phyloP scores from a whole-genome alignment of 2,888 invertebrate genomes.

The Germaria angustata region DNA sequence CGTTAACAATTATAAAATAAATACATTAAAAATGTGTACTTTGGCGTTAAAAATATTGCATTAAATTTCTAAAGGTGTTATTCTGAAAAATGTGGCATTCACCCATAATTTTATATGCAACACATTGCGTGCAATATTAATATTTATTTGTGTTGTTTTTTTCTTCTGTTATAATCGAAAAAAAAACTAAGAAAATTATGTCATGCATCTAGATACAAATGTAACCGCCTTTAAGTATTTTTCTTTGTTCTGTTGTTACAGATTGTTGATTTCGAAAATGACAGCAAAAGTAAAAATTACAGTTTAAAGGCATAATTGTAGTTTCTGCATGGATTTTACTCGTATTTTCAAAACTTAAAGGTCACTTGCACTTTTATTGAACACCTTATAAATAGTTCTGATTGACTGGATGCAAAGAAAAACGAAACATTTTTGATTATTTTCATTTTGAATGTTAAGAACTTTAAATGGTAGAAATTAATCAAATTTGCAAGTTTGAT shows the following conservation, averaged over 20 bases:
- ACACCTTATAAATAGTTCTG: neutral
- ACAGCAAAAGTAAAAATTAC: constrained; percentile 62
- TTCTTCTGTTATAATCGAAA: neutral
- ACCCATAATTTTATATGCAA: neutral
- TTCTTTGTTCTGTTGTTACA: constrained; percentile 70
- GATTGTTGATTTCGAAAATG: constrained; percentile 77
- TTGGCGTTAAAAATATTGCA: too few relatives aligned
- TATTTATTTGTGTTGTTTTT: neutral
- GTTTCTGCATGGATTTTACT: neutral
- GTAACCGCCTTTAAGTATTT: constrained; percentile 60
- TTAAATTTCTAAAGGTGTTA: neutral
- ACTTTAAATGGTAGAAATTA: too few relatives aligned
- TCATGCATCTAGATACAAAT: constrained; percentile 34
- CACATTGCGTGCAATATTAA: constrained; percentile 36
- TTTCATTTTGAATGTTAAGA: neutral
- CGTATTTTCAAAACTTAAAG: neutral
- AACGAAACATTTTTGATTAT: neutral
- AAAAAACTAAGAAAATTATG: constrained; percentile 36
- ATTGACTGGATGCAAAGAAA: neutral
- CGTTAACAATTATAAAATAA: too few relatives aligned
- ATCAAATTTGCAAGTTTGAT: too few relatives aligned
- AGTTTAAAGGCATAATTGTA: constrained; percentile 14
- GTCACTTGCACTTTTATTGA: constrained; percentile 27
- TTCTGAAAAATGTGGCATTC: neutral
- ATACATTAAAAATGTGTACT: too few relatives aligned